Conservation (phyloP, 2,888 invertebrate species). For the Salticus scenicus region DNA sequence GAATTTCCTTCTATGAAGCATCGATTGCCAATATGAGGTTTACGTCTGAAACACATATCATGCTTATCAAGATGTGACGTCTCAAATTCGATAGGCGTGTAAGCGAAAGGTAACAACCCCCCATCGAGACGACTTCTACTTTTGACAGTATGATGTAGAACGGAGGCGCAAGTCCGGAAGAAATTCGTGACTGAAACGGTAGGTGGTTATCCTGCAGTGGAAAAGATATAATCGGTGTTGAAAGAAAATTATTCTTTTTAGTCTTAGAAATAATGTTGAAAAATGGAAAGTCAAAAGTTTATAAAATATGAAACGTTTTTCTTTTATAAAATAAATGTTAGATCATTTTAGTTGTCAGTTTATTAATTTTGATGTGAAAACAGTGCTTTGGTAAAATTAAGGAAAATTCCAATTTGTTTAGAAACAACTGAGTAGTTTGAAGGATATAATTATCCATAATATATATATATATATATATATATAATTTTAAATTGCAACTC, state of each 20-base stretch:
- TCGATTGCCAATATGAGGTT: not conserved
- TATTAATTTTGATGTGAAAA: too few species aligned
- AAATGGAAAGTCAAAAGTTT: not conserved
- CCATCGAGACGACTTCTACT: not conserved
- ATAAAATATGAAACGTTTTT: too few species aligned
- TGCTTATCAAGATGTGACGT: slow-evolving; percentile 35
- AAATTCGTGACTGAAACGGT: slow-evolving; percentile 38
- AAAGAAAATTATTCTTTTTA: not conserved
- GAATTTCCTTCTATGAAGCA: not conserved
- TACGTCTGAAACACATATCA: slow-evolving; percentile 20
- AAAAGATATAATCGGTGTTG: slow-evolving; percentile 20
- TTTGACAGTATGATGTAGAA: not conserved
- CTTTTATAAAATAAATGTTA: too few species aligned
- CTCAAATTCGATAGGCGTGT: slow-evolving; percentile 55
- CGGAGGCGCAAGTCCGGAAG: not conserved
- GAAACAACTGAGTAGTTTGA: too few species aligned
- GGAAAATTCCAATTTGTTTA: too few species aligned
- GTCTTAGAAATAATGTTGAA: too few species aligned
- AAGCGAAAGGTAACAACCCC: slow-evolving; percentile 20
- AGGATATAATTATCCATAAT: too few species aligned
- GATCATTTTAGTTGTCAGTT: too few species aligned
- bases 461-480: too few species aligned
- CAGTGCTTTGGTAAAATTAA: too few species aligned
- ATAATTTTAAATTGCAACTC: too few species aligned
- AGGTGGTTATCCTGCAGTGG: slow-evolving; percentile 34